phyloP scores from a whole-genome alignment of 1,140 invertebrate genomes.

The Drosophila ercepeae region DNA sequence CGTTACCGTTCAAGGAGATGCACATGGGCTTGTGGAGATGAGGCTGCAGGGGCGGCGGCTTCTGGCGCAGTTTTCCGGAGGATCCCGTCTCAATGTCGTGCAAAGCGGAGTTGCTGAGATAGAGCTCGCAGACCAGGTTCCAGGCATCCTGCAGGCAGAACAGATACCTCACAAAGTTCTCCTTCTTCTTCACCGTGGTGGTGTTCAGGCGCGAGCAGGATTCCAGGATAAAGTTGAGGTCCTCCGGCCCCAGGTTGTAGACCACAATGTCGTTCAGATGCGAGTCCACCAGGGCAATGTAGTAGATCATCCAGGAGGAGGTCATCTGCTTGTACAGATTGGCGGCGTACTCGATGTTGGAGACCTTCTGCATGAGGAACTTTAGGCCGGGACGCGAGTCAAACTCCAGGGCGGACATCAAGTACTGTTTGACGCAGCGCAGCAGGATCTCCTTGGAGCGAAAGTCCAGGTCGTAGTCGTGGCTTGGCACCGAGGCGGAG shows the following conservation, averaged over 20 bases:
- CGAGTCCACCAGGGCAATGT: conserved; percentile 93
- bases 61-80: conserved; percentile 41
- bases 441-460: conserved; percentile 86
- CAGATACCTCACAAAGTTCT: conserved; percentile 85
- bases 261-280: conserved; percentile 88
- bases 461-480: conserved; percentile 85
- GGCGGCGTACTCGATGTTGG: conserved; percentile 92
- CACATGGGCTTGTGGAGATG: conserved; percentile 56
- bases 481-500: conserved; percentile 84
- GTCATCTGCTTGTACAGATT: conserved; percentile 97
- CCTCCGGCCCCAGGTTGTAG: conserved; percentile 86
- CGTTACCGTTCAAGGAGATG: conserved; percentile 58
- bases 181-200: conserved; percentile 85
- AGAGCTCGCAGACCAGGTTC: conserved; percentile 86
- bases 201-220: conserved; percentile 84
- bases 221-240: conserved; percentile 88
- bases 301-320: conserved; percentile 94
- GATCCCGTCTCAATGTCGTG: conserved; percentile 84
- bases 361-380: conserved; percentile 96
- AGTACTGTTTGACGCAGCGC: conserved; percentile 91
- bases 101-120: conserved; percentile 84
- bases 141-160: conserved; percentile 86
- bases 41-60: conserved; percentile 25
- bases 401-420: conserved; percentile 92
- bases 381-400: conserved; percentile 95